phyloP scores from a whole-genome alignment of 2,888 invertebrate species.

The Myopa testacea region DNA sequence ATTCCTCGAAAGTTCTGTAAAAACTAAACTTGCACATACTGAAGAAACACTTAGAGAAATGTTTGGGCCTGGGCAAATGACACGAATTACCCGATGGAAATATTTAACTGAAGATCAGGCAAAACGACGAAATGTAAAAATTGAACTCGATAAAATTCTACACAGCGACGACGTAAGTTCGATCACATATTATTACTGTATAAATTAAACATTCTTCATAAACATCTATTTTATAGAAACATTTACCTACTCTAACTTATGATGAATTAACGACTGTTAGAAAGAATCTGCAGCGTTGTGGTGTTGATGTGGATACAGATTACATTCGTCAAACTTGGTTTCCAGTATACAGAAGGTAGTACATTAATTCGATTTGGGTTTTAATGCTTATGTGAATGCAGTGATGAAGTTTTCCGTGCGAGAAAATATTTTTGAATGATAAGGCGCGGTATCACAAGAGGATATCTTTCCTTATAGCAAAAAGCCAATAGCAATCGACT shows the following conservation, averaged over 20 bases:
- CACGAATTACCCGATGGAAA: conserved; percentile 87
- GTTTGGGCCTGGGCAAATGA: conserved; percentile 81
- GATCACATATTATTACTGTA: not conserved
- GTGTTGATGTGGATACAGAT: conserved; percentile 87
- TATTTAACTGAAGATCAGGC: conserved; percentile 82
- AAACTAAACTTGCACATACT: conserved; percentile 77
- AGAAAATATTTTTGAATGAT: too few relatives aligned
- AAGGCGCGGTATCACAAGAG: too few relatives aligned
- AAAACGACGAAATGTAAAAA: conserved; percentile 78
- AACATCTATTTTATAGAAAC: conserved; percentile 71
- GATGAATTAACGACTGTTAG: conserved; percentile 94
- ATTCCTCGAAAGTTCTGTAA: conserved; percentile 88
- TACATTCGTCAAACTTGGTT: conserved; percentile 91
- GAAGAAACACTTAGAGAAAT: conserved; percentile 79
- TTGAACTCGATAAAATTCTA: conserved; percentile 87
- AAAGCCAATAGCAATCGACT: too few relatives aligned
- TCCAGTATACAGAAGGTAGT: conserved; percentile 82
- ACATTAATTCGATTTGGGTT: not conserved
- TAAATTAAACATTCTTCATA: not conserved
- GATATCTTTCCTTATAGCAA: too few relatives aligned
- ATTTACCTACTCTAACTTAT: conserved; percentile 77
- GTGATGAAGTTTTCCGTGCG: too few relatives aligned
- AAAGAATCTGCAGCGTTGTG: conserved; percentile 84
- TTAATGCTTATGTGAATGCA: not conserved
- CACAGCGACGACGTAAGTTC: conserved; percentile 74